A percentile compares a stretch with the other conserved stretches of the same genome.
Evolutionary conservation across 1,140 invertebrate genomes (phyloP).

Genomic region (Acromyrmex heyeri): DNA sequence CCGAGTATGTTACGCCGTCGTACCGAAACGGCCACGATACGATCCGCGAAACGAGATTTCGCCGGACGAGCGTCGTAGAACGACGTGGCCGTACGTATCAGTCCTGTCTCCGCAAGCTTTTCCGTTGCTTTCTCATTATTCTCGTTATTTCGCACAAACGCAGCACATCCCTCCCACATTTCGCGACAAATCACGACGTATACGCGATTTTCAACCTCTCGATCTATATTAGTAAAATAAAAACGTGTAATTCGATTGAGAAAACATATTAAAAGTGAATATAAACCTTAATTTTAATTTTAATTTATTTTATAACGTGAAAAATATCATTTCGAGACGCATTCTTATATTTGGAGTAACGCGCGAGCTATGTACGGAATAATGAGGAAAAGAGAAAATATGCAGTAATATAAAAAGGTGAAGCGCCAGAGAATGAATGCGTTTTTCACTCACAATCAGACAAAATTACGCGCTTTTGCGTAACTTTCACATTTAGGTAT

Average conservation of each 20-base stretch:
- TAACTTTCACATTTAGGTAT: constrained; percentile 44
- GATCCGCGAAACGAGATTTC: constrained; percentile 63
- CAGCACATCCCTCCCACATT: constrained; percentile 4
- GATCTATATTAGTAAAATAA: background rate
- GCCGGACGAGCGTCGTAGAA: constrained; percentile 47
- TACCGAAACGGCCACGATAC: constrained; percentile 56
- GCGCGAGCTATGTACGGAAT: constrained; percentile 2
- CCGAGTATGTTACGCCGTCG: constrained; percentile 45
- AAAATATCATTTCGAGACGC: background rate
- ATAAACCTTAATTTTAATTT: background rate
- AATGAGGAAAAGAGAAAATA: constrained; percentile 39
- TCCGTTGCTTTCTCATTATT: constrained; percentile 42
- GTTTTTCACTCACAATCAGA: constrained; percentile 58
- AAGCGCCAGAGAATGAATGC: background rate
- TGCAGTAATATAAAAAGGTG: constrained; percentile 3
- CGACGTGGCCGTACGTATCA: constrained; percentile 46
- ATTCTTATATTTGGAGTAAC: constrained; percentile 28
- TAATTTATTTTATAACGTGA: background rate
- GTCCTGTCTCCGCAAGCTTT: constrained; percentile 48
- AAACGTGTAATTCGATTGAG: background rate
- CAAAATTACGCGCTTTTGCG: constrained; percentile 50
- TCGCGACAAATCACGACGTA: constrained; percentile 10
- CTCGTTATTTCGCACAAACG: constrained; percentile 11
- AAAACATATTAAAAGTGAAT: background rate
- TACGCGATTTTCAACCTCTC: background rate